Conservation (phyloP, 1,140 invertebrate genomes). For the Drosophila willistoni region DNA sequence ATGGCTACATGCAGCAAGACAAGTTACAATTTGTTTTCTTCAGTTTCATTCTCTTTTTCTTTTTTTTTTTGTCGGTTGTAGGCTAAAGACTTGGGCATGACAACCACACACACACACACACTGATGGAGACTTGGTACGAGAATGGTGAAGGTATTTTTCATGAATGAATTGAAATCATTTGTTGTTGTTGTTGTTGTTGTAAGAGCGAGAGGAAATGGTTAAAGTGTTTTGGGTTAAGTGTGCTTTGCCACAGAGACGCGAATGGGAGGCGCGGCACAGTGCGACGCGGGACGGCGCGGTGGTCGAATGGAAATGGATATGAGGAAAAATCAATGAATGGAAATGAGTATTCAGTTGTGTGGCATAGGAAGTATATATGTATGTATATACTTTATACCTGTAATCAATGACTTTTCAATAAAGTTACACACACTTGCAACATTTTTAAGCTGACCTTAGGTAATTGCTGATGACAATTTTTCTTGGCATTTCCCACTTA, state of each 20-base stretch:
- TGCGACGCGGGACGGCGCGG: no score
- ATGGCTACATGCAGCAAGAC: conserved; percentile 33
- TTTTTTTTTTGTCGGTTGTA: conserved; percentile 25
- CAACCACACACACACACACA: conserved; percentile 11
- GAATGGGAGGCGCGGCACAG: neutral
- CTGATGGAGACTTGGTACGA: conserved; percentile 1
- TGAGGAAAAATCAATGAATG: conserved; percentile 4
- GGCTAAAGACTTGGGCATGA: conserved; percentile 34
- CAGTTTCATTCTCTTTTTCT: neutral
- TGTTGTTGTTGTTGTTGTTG: no score
- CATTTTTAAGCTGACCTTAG: no score
- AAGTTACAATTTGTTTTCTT: conserved; percentile 46
- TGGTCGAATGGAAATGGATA: neutral
- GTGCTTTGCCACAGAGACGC: conserved; percentile 15
- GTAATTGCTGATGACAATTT: no score
- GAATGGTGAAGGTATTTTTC: conserved; percentile 55
- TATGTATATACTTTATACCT: neutral
- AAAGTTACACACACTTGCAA: neutral
- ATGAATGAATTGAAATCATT: conserved; percentile 64
- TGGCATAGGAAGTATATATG: neutral
- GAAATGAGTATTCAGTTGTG: conserved; percentile 6
- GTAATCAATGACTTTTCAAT: conserved; percentile 4
- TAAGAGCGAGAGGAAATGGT: conserved; percentile 13
- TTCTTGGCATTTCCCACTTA: no score
- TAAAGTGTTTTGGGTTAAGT: conserved; percentile 44